Conservation (phyloP, 30 jellyfish, hydroid and myxozoan genomes). For the Aurelia aurita complex sp. Pacific region DNA sequence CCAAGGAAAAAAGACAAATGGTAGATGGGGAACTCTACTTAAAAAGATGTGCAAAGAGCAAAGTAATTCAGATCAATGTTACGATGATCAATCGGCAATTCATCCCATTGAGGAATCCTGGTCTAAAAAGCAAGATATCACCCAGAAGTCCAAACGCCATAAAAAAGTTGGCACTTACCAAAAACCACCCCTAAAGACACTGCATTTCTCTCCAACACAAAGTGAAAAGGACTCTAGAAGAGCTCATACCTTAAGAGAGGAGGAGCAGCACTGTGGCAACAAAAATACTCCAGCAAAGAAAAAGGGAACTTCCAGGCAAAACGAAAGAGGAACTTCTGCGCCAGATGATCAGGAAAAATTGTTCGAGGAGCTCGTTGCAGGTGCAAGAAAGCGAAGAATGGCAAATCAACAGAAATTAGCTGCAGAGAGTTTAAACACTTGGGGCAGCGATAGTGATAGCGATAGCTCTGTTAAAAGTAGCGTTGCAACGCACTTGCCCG, state of each 20-base stretch:
- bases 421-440: no score
- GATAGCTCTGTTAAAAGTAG: not conserved
- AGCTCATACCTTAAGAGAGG: not conserved
- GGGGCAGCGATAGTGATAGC: not conserved
- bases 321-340: not conserved
- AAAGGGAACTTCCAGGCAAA: not conserved
- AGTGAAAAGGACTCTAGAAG: conserved; percentile 24
- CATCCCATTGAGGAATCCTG: conserved; percentile 16
- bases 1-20: not conserved
- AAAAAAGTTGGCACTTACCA: conserved; percentile 14
- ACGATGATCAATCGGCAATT: conserved; percentile 2
- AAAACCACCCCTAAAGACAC: conserved; percentile 3
- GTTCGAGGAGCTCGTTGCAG: not conserved
- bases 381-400: not conserved
- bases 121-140: not conserved
- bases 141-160: not conserved
- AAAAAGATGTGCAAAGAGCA: conserved; percentile 2
- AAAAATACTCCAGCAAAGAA: not conserved
- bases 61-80: not conserved
- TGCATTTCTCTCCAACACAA: conserved; percentile 18
- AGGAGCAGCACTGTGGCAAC: not conserved
- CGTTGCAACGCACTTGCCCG: not conserved
- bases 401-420: not conserved
- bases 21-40: conserved; percentile 1
- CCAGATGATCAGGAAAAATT: not conserved